Conservation (phyloP, 2,797 vertebrate species). For the Acanthis flammea region DNA sequence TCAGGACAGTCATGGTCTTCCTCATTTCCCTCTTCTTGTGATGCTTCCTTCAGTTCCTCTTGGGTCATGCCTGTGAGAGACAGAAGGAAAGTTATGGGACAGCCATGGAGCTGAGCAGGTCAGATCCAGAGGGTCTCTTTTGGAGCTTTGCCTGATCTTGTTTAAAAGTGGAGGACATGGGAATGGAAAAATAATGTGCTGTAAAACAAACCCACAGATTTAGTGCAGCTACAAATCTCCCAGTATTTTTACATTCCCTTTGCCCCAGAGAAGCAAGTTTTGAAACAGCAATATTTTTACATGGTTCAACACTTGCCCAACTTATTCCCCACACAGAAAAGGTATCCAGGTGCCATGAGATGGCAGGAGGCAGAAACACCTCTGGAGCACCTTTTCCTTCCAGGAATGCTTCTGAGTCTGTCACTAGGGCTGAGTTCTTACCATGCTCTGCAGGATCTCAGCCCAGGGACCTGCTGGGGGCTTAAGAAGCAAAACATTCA, state of each 20-base stretch:
- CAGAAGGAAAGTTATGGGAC: neutral
- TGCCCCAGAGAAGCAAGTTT: neutral
- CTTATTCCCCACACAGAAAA: neutral
- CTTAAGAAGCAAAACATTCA: neutral
- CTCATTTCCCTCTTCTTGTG: neutral
- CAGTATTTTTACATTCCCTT: neutral
- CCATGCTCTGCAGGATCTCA: neutral
- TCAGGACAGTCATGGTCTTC: neutral
- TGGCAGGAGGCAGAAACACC: neutral
- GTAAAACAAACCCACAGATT: neutral
- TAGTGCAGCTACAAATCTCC: neutral
- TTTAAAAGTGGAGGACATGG: neutral
- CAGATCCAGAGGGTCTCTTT: neutral
- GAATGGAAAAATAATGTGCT: neutral
- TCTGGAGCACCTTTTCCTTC: neutral
- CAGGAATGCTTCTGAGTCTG: neutral
- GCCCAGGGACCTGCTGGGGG: neutral
- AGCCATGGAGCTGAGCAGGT: neutral
- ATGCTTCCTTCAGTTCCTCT: neutral
- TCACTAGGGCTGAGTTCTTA: neutral
- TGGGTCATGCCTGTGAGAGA: accelerated
- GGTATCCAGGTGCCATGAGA: neutral
- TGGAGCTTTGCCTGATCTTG: neutral
- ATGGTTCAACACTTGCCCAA: neutral
- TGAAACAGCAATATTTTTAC: neutral